Percentiles rank a stretch among this genome's conserved stretches.
Conservation (phyloP, 2,797 vertebrate genomes). For the Bovichtus variegatus region DNA sequence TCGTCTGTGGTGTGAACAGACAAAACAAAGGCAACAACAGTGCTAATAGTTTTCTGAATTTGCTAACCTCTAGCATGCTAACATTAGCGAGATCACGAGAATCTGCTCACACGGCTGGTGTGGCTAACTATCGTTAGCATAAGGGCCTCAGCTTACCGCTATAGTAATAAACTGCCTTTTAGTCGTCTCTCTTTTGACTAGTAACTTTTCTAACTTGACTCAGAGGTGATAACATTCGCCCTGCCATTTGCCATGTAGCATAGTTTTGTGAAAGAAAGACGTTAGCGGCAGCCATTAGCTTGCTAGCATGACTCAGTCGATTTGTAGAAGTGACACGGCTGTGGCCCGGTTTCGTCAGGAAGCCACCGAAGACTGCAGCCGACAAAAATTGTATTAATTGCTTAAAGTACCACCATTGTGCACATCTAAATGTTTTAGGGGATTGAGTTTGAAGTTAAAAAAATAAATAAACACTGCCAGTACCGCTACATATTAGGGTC, state of each 20-base stretch:
- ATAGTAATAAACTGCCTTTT: accelerated
- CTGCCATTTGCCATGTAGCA: neutral
- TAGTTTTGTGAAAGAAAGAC: neutral
- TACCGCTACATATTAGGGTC: no score
- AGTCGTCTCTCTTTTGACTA: accelerated
- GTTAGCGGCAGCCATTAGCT: slow-evolving; percentile 53
- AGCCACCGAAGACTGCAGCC: neutral
- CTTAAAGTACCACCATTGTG: no score
- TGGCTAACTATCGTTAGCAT: slow-evolving; percentile 16
- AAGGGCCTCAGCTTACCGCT: no score
- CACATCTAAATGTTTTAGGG: no score
- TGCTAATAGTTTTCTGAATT: slow-evolving; percentile 13
- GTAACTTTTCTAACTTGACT: accelerated
- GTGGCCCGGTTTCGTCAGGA: slow-evolving; percentile 65
- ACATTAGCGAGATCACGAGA: slow-evolving; percentile 38
- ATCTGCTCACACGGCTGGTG: slow-evolving; percentile 20
- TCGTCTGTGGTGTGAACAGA: neutral
- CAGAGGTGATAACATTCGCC: accelerated
- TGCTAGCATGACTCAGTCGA: slow-evolving; percentile 89
- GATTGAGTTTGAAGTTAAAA: neutral
- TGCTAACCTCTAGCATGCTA: slow-evolving; percentile 60
- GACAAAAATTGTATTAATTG: neutral
- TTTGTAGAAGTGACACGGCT: slow-evolving; percentile 68
- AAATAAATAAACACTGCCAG: neutral
- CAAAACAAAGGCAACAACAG: slow-evolving; percentile 41